Conservation (phyloP, 2,113 vertebrate genomes). For the Chrysemys picta region DNA sequence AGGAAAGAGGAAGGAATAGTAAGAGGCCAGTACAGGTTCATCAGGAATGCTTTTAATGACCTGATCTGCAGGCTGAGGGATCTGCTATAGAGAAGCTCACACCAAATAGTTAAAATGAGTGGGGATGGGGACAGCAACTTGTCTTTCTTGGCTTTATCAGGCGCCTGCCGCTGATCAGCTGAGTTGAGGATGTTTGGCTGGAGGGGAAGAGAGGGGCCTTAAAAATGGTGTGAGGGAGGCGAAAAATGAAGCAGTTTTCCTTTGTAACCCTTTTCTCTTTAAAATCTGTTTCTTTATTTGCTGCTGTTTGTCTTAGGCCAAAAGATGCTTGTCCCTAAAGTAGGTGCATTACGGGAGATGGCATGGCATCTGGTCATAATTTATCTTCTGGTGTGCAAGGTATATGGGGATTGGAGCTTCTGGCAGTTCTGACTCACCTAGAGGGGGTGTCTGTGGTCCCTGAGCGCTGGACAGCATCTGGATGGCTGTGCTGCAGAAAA, state of each 20-base stretch:
- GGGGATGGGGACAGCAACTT: background rate
- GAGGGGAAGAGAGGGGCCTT: background rate
- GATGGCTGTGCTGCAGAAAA: background rate
- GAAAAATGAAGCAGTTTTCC: background rate
- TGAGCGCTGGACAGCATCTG: background rate
- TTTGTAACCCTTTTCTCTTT: background rate
- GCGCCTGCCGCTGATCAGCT: background rate
- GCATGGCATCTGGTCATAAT: background rate
- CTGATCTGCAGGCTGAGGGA: background rate
- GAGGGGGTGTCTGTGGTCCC: background rate
- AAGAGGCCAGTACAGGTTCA: too few species aligned
- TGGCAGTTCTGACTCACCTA: background rate
- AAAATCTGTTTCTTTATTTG: background rate
- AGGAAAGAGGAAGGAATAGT: too few species aligned
- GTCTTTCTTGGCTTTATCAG: background rate
- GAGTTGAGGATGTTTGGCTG: background rate
- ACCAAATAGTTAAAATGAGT: background rate
- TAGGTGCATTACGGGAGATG: background rate
- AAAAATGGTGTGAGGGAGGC: rapidly evolving
- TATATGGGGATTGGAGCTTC: rapidly evolving
- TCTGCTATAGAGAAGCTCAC: background rate
- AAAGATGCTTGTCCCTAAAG: background rate
- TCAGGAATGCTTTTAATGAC: background rate
- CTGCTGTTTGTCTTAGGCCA: background rate
- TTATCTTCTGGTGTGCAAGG: background rate